Base-by-base conservation (phyloP, 1,140 invertebrate species). In the Aphidius gifuensis region DNA sequence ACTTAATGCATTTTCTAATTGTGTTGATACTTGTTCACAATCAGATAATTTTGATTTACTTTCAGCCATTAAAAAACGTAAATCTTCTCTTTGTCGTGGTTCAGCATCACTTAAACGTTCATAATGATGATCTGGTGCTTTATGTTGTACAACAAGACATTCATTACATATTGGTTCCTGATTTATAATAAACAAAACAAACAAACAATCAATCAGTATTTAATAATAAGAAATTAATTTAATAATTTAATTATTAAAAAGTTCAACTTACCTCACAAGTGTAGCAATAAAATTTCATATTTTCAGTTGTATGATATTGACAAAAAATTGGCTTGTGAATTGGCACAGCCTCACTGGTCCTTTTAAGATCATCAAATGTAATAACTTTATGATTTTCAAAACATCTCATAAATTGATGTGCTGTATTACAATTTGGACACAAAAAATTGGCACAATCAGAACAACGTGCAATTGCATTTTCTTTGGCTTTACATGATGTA, bases 401-500 rank as follows among this genome's bases (percentile, higher is more conserved):
- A 79, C 93, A 95, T 51, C 92, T 85, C 94, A 97, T 97, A 69
- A 90, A 91, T 75, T 94, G 90, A 80, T 98, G 95, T 51, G 94
- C 95, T 39, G 91, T 92, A 66, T 96, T 92, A 81, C 95, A 98
- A 75, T 94, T 93, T 23, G 88, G 87, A 81, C 95, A 97, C 11
- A 97, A 83, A 74, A 95, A 93, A 81, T 94, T 95, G 68, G 93
- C 92, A 80, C 94, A 97, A 75, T 96, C 93, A 65, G 88, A 90
- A 80, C 95, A 97, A 61, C 93, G 87, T 11, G 94, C 94, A 11
- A 96, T 90, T 11, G 95, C 94, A 72, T 89, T 87, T 76, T 95
- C 92, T 76, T 93, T 92, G 68, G 91, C 88, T 70, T 93, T 94
- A 78, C 92, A 94, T 53, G 91, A 93, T 49, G 92, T 94, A 79